Evolutionary conservation across 2,113 vertebrate genomes (phyloP).

Genomic region (Tiliqua scincoides): DNA sequence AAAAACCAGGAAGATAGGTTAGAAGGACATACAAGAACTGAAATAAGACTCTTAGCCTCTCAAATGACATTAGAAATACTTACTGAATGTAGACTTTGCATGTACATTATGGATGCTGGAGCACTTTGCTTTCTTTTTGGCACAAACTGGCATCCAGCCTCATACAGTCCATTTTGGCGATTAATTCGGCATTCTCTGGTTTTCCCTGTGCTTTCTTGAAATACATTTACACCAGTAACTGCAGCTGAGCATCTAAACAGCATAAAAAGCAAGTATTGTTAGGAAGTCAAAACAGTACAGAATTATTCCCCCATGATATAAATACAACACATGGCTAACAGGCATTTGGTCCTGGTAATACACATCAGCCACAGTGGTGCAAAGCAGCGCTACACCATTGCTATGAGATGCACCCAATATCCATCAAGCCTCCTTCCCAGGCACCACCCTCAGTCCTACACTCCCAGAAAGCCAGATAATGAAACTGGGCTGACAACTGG

Average conservation of each 20-base stretch:
- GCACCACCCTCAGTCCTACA: neutral
- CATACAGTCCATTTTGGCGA: slow-evolving; percentile 42
- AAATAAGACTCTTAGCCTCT: neutral
- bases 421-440: neutral
- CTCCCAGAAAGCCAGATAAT: neutral
- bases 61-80: slow-evolving; percentile 48
- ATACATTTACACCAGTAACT: slow-evolving; percentile 49
- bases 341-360: neutral
- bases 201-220: slow-evolving; percentile 21
- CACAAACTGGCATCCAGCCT: slow-evolving; percentile 69
- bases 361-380: neutral
- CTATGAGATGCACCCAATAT: neutral
- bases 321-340: neutral
- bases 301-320: too few relatives aligned
- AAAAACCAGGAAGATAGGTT: neutral
- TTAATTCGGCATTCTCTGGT: slow-evolving; percentile 41
- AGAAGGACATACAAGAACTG: neutral
- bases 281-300: neutral
- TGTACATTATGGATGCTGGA: slow-evolving; percentile 71
- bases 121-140: slow-evolving; percentile 54
- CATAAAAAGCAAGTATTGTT: neutral
- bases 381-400: neutral
- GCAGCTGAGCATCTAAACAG: slow-evolving; percentile 66
- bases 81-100: slow-evolving; percentile 67
- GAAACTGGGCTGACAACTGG: neutral